Percentiles rank a stretch among this genome's conserved stretches.
These are phyloP conservation scores for Corvus cornix DNA, from an alignment of 2,113 vertebrate genomes.

Conservation along the genomic window DNA sequence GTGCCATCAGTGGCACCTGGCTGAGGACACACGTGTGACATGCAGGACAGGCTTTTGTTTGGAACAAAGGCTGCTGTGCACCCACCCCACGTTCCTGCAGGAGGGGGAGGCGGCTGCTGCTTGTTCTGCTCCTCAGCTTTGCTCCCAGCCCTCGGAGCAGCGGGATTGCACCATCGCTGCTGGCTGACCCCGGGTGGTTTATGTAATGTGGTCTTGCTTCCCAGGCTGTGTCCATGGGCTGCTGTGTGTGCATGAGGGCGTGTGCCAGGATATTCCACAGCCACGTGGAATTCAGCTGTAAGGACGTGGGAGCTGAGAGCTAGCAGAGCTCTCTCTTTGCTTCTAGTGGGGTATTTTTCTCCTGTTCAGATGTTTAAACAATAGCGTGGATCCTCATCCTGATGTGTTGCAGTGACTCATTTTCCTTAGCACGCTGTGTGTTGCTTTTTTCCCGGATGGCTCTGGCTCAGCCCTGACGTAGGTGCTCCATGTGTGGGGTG, in stretches of 20 bases:
- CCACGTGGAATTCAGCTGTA: background rate
- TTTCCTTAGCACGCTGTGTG: background rate
- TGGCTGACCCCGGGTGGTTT: background rate
- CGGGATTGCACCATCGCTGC: background rate
- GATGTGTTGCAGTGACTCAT: background rate
- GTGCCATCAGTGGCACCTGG: background rate
- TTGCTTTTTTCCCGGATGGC: background rate
- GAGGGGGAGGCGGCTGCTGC: background rate
- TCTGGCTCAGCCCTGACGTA: background rate
- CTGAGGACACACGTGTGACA: background rate
- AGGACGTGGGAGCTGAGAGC: background rate
- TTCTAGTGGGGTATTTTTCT: background rate
- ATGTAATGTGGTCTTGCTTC: background rate
- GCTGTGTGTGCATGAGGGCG: background rate
- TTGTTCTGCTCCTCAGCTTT: background rate
- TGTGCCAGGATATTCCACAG: background rate
- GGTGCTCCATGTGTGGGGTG: background rate
- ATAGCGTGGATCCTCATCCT: background rate
- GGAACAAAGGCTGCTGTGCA: fast-evolving
- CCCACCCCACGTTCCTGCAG: fast-evolving
- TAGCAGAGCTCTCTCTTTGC: background rate
- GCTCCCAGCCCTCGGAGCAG: background rate
- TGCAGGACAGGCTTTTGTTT: background rate
- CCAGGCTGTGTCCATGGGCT: background rate
- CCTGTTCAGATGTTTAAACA: background rate